phyloP scores from a whole-genome alignment of 2,113 vertebrate genomes.

The Rhadina sibilatrix region DNA sequence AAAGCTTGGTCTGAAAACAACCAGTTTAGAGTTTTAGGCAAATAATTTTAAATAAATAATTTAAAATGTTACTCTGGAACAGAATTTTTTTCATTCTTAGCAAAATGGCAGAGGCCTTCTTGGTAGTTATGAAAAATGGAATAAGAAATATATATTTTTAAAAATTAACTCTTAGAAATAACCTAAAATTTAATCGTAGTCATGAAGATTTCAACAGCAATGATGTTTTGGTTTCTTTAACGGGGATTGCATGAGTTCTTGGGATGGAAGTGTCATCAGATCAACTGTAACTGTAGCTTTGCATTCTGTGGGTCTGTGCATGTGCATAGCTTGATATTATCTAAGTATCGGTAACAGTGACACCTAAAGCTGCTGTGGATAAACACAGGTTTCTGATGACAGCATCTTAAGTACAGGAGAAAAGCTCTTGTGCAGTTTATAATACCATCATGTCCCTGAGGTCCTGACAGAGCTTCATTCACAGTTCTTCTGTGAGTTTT shows the following conservation, averaged over 20 bases:
- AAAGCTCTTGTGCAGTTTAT: neutral
- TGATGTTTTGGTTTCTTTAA: neutral
- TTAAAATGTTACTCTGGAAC: neutral
- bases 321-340: constrained; percentile 26
- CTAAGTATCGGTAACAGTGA: neutral
- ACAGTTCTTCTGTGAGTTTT: neutral
- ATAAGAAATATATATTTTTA: neutral
- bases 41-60: neutral
- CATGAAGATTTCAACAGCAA: neutral
- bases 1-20: constrained; percentile 9
- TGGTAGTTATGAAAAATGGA: neutral
- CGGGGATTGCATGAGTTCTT: neutral
- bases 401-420: constrained; percentile 4
- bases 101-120: neutral
- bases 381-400: constrained; percentile 42
- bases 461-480: neutral
- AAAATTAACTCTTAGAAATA: neutral
- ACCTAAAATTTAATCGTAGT: neutral
- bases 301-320: neutral
- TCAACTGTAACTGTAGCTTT: neutral
- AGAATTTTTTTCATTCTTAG: neutral
- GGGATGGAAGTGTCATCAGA: neutral
- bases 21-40: constrained; percentile 7
- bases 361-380: neutral
- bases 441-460: neutral